Base-by-base conservation (phyloP, 1,140 invertebrate species). In the Rhyzopertha dominica region DNA sequence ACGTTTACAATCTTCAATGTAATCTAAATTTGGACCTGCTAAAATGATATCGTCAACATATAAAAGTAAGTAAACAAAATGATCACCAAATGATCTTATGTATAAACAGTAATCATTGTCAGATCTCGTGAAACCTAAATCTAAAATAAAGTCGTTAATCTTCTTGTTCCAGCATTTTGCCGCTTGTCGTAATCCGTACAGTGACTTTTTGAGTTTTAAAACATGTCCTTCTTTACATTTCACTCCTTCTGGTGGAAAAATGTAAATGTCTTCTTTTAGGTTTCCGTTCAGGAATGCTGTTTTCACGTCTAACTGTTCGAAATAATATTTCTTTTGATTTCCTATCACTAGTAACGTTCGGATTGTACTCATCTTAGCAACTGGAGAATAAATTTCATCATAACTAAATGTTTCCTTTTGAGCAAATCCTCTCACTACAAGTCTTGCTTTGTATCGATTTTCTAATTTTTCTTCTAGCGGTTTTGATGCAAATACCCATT, bases 401-500 rank as follows among this genome's bases (percentile, higher is more conserved):
- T n/a, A n/a, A n/a, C n/a, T n/a, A n/a, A n/a, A n/a, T n/a, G 14
- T 5, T 56, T 50, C 22, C 16, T 13, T 40, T 63, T 58, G 5
- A 22, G 25, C 34, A 26, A 51, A 63, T 8, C 65, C 65, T 49
- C 57, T 60, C 34, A 56, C 60, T n/a, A 71, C 66, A 30, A 67
- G 50, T 31, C 64, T 44, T 8, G 61, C 66, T 55, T 65, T 68
- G 37, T 64, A 47, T 24, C 37, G 23, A 26, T 59, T 58, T 41
- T 67, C 43, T n/a, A 35, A 5, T 16, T 38, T 40, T n/a, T 40
- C 30, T 50, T 50, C 18, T 10, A 36, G 12, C 20, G 34, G 35
- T 49, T 59, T 59, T 8, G 12, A 43, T 29, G 56, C 62, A 39
- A 58, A 66, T 12, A 70, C 61, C 64, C 64, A 70, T 47, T 60